Evolutionary conservation across 2,797 vertebrate genomes (phyloP).

Genomic region (Gephyroberyx darwinii): DNA sequence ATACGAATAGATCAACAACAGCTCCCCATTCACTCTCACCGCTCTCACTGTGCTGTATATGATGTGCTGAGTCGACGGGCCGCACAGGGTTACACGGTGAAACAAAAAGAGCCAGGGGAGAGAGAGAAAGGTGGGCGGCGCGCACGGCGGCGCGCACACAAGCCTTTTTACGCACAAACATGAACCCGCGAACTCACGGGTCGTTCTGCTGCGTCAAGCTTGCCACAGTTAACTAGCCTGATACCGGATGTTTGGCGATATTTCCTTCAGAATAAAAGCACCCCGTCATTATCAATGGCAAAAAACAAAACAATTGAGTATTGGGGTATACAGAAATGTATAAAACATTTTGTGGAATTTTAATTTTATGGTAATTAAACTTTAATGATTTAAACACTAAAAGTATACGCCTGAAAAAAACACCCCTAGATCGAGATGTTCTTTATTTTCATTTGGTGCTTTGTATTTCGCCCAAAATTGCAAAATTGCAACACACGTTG

Average conservation of each 20-base stretch:
- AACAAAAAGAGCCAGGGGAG: slow-evolving; percentile 29
- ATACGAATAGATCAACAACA: slow-evolving; percentile 73
- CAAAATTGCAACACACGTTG: not conserved
- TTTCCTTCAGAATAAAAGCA: too few relatives aligned
- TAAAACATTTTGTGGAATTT: too few relatives aligned
- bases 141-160: slow-evolving; percentile 6
- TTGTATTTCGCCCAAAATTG: slow-evolving; percentile 5
- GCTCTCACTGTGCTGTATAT: slow-evolving; percentile 52
- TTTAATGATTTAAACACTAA: too few relatives aligned
- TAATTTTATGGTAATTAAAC: too few relatives aligned
- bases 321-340: too few relatives aligned
- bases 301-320: too few relatives aligned
- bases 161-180: slow-evolving; percentile 11
- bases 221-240: too few relatives aligned
- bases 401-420: too few relatives aligned
- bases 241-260: not conserved
- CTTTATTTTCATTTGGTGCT: not conserved
- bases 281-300: too few relatives aligned
- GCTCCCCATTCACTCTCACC: slow-evolving; percentile 56
- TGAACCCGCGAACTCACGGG: not conserved
- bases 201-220: too few relatives aligned
- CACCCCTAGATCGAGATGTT: too few relatives aligned
- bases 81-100: slow-evolving; percentile 43
- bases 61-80: slow-evolving; percentile 76
- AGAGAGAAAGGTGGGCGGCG: not conserved